Percentiles rank a stretch among this genome's conserved stretches.
phyloP scores from a whole-genome alignment of 2,113 vertebrate genomes.

The Nycticryphes semicollaris region DNA sequence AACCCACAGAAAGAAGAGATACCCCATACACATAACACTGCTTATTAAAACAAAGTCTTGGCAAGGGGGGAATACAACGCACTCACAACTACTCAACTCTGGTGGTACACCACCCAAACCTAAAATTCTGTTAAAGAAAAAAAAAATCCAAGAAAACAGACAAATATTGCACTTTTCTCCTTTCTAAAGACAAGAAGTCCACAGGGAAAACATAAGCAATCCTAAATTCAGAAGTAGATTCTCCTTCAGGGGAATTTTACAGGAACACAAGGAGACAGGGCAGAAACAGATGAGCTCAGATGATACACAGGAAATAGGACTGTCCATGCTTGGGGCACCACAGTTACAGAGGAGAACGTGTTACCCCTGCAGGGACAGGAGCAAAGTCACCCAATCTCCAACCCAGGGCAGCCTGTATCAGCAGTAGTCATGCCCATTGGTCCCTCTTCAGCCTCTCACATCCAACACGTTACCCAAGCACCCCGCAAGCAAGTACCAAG shows the following conservation, averaged over 20 bases:
- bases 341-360: background rate
- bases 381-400: background rate
- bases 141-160: background rate
- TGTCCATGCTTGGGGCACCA: background rate
- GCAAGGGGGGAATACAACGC: background rate
- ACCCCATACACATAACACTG: no score
- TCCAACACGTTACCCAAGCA: accelerated
- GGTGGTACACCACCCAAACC: background rate
- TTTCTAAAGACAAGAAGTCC: background rate
- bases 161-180: background rate
- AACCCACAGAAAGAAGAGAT: no score
- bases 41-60: background rate
- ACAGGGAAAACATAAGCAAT: background rate
- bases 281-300: background rate
- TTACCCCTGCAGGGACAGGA: background rate
- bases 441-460: background rate
- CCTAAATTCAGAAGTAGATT: background rate
- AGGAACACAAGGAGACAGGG: background rate
- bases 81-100: background rate
- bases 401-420: background rate
- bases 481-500: background rate
- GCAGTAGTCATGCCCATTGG: background rate
- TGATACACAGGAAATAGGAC: background rate
- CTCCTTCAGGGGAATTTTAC: background rate
- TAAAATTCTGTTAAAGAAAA: background rate